Percentiles rank a stretch among this genome's conserved stretches.
Evolutionary conservation across 1,140 invertebrate species (phyloP).

Genomic region (Bradysia coprophila): DNA sequence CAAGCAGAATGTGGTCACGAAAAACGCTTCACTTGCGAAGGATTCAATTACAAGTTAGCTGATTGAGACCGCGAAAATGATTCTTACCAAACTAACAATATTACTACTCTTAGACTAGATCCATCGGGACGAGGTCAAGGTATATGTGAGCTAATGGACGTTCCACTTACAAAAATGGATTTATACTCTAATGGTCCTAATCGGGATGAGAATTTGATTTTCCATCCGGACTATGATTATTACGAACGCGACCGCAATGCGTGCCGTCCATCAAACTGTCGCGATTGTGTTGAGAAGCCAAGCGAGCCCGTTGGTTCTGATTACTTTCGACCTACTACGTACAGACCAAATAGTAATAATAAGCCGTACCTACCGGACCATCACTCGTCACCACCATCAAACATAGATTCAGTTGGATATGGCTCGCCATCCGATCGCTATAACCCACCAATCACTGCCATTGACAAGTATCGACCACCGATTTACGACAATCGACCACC

Average conservation of each 20-base stretch:
- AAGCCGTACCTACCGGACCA: conserved; percentile 3
- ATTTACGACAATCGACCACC: neutral
- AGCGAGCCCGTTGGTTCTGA: conserved; percentile 8
- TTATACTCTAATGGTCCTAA: conserved; percentile 21
- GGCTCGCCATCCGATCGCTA: neutral
- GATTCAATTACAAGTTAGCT: conserved; percentile 59
- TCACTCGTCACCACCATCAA: neutral
- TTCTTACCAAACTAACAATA: conserved; percentile 1
- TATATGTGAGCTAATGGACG: conserved; percentile 51
- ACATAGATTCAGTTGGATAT: neutral
- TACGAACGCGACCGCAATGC: conserved; percentile 48
- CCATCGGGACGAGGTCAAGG: conserved; percentile 38
- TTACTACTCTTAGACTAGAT: conserved; percentile 30
- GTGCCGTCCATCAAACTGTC: conserved; percentile 18
- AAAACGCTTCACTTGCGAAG: conserved; percentile 52
- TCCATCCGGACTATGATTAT: conserved; percentile 54
- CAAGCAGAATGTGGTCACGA: conserved; percentile 52
- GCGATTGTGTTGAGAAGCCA: conserved; percentile 13
- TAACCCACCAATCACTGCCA: neutral
- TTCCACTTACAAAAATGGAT: conserved; percentile 43
- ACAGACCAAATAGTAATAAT: conserved; percentile 5
- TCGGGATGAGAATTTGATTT: conserved; percentile 18
- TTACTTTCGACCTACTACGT: conserved; percentile 1
- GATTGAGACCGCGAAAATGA: neutral
- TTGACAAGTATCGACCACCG: conserved; percentile 1